phyloP scores from a whole-genome alignment of 92 coral and sea anemone species.

The Hydrozoanthus gracilis region DNA sequence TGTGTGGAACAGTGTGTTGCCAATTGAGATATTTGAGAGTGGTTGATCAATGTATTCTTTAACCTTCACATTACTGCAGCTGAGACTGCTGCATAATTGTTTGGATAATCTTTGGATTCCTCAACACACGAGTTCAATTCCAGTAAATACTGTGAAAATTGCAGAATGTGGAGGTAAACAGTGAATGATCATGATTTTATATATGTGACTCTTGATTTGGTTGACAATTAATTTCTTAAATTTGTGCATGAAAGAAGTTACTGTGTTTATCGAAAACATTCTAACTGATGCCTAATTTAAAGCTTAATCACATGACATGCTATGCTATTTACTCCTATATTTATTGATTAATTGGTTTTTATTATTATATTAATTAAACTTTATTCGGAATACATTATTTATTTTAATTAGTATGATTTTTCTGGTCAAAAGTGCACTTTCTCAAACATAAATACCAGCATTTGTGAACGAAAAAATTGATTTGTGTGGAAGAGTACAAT shows the following conservation, averaged over 20 bases:
- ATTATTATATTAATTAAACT: neutral
- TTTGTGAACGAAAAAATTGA: no score
- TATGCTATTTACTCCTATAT: neutral
- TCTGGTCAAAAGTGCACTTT: no score
- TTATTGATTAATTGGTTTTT: neutral
- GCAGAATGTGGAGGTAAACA: neutral
- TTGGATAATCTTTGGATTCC: neutral
- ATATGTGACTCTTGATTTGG: neutral
- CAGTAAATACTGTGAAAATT: neutral
- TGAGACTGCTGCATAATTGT: neutral
- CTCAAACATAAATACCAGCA: no score
- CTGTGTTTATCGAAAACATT: neutral
- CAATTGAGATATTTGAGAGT: slow-evolving; percentile 3
- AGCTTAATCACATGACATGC: neutral
- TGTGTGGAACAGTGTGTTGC: slow-evolving; percentile 6
- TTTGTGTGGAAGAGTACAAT: no score
- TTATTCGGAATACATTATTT: neutral
- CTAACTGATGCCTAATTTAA: neutral
- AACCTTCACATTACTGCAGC: slow-evolving; percentile 6
- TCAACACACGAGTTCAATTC: neutral
- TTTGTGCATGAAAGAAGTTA: neutral
- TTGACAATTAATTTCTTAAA: neutral
- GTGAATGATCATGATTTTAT: neutral
- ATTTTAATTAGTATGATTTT: no score
- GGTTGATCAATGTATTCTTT: slow-evolving; percentile 3